These are phyloP conservation scores for Esox masquinongy DNA, from an alignment of 2,797 vertebrate species.

Conservation along the genomic window DNA sequence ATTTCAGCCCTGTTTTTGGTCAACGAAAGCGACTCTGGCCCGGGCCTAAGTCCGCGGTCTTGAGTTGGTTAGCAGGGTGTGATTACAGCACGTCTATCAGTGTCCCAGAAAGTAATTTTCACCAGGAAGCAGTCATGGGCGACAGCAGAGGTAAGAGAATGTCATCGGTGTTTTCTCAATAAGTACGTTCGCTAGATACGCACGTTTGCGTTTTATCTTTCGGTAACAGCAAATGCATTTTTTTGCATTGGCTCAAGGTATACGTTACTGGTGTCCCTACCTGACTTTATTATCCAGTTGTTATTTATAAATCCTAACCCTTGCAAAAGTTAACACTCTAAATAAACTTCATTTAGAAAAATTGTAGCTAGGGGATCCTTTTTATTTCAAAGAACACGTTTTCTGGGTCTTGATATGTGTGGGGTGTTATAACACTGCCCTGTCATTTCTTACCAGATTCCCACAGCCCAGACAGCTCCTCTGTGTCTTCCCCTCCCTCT, in stretches of 20 bases:
- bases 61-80: constrained; percentile 65
- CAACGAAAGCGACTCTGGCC: constrained; percentile 65
- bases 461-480: constrained; percentile 89
- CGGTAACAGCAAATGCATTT: neutral
- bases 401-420: neutral
- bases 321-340: neutral
- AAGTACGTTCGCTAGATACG: neutral
- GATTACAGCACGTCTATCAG: constrained; percentile 44
- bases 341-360: neutral
- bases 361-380: neutral
- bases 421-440: neutral
- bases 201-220: neutral
- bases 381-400: neutral
- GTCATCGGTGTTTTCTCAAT: neutral
- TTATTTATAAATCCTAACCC: neutral
- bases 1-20: constrained; percentile 73
- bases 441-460: constrained; percentile 72
- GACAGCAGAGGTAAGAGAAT: constrained; percentile 77
- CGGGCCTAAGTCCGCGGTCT: constrained; percentile 81
- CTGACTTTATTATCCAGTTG: neutral
- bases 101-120: constrained; percentile 29
- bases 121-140: constrained; percentile 69
- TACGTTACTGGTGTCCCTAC: neutral
- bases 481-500: constrained; percentile 81
- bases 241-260: neutral